Base-by-base conservation (phyloP, 2,888 invertebrate species). In the Buathra laborator region DNA sequence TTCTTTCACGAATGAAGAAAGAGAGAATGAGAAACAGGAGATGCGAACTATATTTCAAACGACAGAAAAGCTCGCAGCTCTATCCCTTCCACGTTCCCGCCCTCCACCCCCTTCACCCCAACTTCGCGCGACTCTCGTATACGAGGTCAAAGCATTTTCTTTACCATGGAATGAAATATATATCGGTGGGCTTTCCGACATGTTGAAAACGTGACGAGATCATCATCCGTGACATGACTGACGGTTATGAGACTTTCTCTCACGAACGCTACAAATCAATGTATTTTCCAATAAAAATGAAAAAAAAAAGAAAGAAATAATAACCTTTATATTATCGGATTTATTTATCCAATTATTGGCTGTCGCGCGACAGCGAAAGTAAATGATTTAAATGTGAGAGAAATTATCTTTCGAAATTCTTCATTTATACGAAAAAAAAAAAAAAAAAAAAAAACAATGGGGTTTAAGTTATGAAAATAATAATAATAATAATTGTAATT, bases 41-140 rank as follows among this genome's bases (percentile, higher is more conserved):
- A 83, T 84, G 86, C 82, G 70, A 82, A 84, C 76, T 84, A 79
- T 84, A 83, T 86, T 80, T 72, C 71, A 80, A 66, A 72, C 43
- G 53, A 51, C n/a, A 9, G 9, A 51, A 16, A 48, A 44, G 62
- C 75, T 48, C 68, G 59, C 29, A 19, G 16, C 43, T 72, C 46
- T 29, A 24, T 72, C 59, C 43, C 59, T n/a, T 16, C 51, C 51
- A 14, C 16, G 1, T 51, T 37, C 6, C 37, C 37, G n/a, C 51
- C 51, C 51, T 51, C 43, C 24, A n/a, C 43, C 6, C n/a, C 10
- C 43, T 16, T 6, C 10, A 29, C 43, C 62, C n/a, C n/a, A 2
- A 62, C 48, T 51, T 48, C 14, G n/a, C 76, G 37, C 43, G 71
- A 64, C 24, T 46, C 24, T 46, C 62, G 6, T 16, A 0, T 9